Evolutionary conservation across 2,888 invertebrate genomes (phyloP).

Genomic region (Pyrochroa serraticornis): DNA sequence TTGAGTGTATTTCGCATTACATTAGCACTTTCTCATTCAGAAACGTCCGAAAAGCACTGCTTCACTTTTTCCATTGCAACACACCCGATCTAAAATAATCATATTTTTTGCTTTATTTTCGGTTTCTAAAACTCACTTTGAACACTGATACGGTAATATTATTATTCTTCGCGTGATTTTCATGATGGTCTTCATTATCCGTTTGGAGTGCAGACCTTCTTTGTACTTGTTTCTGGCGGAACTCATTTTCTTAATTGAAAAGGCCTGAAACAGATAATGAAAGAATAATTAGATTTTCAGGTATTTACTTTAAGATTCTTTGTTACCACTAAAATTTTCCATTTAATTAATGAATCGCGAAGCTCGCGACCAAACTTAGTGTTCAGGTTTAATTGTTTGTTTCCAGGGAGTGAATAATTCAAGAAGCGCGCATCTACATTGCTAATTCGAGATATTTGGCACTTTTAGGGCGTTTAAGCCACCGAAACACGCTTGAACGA

Average conservation of each 20-base stretch:
- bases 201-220: not conserved
- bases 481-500: no score
- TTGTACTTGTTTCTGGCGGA: slow-evolving; percentile 12
- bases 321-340: not conserved
- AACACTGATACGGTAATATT: slow-evolving; percentile 13
- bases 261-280: slow-evolving; percentile 27
- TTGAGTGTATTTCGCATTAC: slow-evolving; percentile 77
- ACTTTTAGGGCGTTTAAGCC: no score
- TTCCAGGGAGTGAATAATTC: no score
- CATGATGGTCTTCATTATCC: slow-evolving; percentile 5
- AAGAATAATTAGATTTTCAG: slow-evolving; percentile 18
- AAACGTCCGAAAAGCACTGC: slow-evolving; percentile 13
- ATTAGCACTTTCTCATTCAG: slow-evolving; percentile 35
- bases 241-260: slow-evolving; percentile 24
- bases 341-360: not conserved
- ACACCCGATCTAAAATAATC: no score
- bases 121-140: slow-evolving; percentile 17
- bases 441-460: no score
- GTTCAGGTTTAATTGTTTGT: not conserved
- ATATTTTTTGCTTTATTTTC: not conserved
- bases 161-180: slow-evolving; percentile 14
- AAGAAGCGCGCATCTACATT: no score
- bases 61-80: no score
- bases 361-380: not conserved
- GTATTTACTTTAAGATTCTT: slow-evolving; percentile 1